A percentile compares a stretch with the other conserved stretches of the same genome.
These are phyloP conservation scores for Saturnia pavonia DNA, from an alignment of 2,888 invertebrate species.

Conservation along the genomic window DNA sequence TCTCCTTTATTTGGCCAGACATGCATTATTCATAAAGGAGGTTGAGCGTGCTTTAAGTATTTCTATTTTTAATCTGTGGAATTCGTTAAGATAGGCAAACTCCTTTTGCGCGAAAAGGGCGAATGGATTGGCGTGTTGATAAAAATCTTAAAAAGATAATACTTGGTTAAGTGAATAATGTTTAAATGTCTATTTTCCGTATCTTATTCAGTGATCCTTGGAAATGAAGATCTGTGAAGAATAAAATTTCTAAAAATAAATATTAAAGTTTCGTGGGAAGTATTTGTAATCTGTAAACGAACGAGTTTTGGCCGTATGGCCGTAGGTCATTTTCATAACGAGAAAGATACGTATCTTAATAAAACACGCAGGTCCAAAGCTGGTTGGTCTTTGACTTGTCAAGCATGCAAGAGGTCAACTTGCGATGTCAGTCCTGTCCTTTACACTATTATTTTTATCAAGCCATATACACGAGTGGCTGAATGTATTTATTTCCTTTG, in stretches of 20 bases:
- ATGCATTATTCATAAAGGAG: conserved; percentile 17
- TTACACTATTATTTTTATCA: conserved; percentile 8
- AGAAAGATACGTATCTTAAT: conserved; percentile 14
- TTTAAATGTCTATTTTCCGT: conserved; percentile 2
- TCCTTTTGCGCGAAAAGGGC: conserved; percentile 3
- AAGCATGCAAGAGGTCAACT: conserved; percentile 15
- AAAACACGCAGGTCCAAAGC: conserved; percentile 7
- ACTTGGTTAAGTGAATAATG: conserved; percentile 11
- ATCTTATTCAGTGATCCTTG: conserved; percentile 6
- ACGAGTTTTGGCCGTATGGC: conserved; percentile 1
- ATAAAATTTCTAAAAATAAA: conserved; percentile 6
- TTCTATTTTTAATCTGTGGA: conserved; percentile 18
- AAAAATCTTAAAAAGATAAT: conserved; percentile 12
- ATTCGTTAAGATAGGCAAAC: conserved; percentile 16
- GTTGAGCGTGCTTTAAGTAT: conserved; percentile 3
- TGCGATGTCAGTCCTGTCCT: conserved; percentile 13
- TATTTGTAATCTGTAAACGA: conserved; percentile 9
- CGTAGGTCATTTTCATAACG: conserved; percentile 15
- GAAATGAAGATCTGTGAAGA: not conserved
- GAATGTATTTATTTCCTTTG: conserved; percentile 9
- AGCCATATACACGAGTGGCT: conserved; percentile 7
- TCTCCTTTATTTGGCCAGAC: conserved; percentile 11
- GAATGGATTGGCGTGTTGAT: conserved; percentile 5
- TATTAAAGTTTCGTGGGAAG: conserved; percentile 7
- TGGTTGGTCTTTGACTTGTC: conserved; percentile 14